phyloP scores from a whole-genome alignment of 37 sponge, comb jelly and placozoan genomes.

The Oscarella lobularis region DNA sequence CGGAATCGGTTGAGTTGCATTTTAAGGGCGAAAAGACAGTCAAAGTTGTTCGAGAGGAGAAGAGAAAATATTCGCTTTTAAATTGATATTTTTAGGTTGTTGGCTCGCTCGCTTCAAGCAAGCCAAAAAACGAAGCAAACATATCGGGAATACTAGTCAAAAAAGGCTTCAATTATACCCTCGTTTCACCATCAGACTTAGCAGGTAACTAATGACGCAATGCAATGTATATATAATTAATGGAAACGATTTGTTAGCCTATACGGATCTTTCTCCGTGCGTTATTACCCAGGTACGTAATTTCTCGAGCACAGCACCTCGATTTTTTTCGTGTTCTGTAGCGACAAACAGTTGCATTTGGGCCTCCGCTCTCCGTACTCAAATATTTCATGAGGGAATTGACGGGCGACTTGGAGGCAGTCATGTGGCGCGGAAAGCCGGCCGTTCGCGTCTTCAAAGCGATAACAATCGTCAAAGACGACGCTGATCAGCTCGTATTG shows the following conservation, averaged over 20 bases:
- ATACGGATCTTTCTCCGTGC: constrained; percentile 74
- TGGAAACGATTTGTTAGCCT: too few relatives aligned
- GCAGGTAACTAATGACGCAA: constrained; percentile 34
- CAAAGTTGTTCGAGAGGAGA: constrained; percentile 20
- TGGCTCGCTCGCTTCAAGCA: constrained; percentile 58
- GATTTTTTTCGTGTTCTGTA: background rate
- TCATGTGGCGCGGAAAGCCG: constrained; percentile 20
- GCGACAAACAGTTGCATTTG: constrained; percentile 55
- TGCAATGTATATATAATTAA: too few relatives aligned
- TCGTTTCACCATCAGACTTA: constrained; percentile 84
- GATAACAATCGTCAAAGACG: too few relatives aligned
- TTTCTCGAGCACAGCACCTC: background rate
- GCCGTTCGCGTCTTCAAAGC: constrained; percentile 23
- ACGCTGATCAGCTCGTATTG: too few relatives aligned
- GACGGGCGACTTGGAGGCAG: constrained; percentile 35
- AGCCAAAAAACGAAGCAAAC: constrained; percentile 41
- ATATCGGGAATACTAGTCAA: constrained; percentile 88
- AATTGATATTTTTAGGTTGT: constrained; percentile 68
- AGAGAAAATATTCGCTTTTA: too few relatives aligned
- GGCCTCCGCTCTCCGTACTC: constrained; percentile 57
- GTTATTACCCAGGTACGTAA: constrained; percentile 54
- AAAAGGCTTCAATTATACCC: constrained; percentile 90
- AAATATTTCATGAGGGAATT: constrained; percentile 41
- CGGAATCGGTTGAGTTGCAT: constrained; percentile 81
- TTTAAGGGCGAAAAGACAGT: constrained; percentile 98